phyloP scores from a whole-genome alignment of 2,888 invertebrate genomes.

The Leptopilina myrica region DNA sequence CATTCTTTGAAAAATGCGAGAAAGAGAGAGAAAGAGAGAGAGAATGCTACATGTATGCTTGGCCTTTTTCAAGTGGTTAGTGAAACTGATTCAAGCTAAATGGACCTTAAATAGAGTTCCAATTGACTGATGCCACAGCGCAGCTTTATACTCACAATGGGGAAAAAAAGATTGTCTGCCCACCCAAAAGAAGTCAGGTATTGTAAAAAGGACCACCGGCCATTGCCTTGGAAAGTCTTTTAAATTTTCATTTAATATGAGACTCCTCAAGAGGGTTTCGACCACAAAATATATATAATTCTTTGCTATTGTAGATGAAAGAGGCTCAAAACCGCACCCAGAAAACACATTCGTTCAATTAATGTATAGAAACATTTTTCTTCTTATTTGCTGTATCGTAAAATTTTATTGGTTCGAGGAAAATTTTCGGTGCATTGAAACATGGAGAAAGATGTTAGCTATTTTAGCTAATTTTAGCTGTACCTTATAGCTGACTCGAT shows the following conservation, averaged over 20 bases:
- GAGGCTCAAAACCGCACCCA: no score
- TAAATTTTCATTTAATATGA: conserved; percentile 30
- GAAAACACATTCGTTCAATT: no score
- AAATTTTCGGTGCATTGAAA: no score
- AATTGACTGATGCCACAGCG: conserved; percentile 60
- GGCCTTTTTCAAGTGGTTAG: conserved; percentile 58
- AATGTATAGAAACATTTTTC: no score
- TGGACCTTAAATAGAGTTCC: conserved; percentile 70
- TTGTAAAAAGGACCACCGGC: conserved; percentile 25
- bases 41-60: neutral
- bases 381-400: no score
- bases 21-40: no score
- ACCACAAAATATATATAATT: conserved; percentile 11
- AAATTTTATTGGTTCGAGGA: no score
- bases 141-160: conserved; percentile 57
- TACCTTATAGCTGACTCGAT: no score
- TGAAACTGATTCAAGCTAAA: conserved; percentile 69
- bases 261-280: neutral
- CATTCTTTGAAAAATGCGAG: conserved; percentile 40
- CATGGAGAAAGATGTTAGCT: no score
- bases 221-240: conserved; percentile 37
- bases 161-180: conserved; percentile 45
- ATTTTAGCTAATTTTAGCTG: no score
- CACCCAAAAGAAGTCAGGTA: conserved; percentile 38
- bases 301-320: conserved; percentile 6